Base-by-base conservation (phyloP, 2,113 vertebrate species). In the Rhabdomys dilectus region DNA sequence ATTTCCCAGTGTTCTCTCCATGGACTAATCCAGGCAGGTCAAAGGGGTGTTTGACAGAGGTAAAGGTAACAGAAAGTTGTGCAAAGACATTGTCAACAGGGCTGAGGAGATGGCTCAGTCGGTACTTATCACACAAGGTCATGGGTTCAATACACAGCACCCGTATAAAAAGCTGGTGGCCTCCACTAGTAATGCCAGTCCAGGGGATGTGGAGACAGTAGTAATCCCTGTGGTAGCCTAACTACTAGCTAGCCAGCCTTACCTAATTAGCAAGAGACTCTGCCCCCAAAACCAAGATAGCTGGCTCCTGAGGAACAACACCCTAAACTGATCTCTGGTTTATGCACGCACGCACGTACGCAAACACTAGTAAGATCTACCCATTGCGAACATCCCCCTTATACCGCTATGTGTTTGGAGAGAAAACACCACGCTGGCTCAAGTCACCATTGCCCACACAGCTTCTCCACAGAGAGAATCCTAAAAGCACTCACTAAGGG, bases 11-110 rank as follows among this genome's bases (percentile, higher is more conserved):
- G 64, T 48, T 42, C 72, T 73, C 15, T 62, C 81, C 53, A 10
- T 21, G 80, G 60, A 58, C 88, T 90, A 45, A 93, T 81, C 42
- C 80, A 70, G 62, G 62, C 95, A 89, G 90, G 31, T 86, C 62
- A 78, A 45, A 89, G 62, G 34, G 64, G 11, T 70, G 64, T 66
- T 24, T 76, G 31, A 53, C 34, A 36, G 42, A 39, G 16, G 62
- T 42, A 89, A 48, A 84, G 39, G 60, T 58, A 56, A 29, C 24
- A 60, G 48, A 87, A 85, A 93, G 13, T 88, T 51, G 22, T 13
- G 53, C 77, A 36, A 60, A 86, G 34, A 77, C 51, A n/a, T 5
- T 45, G 48, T 66, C 4, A 34, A 34, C 19, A 34, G 62, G 62
- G 42, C 84, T 66, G 9, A 62, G 39, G 62, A 66, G 60, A 21